Base-by-base conservation (phyloP, 2,888 invertebrate genomes). In the Diaphora mendica region DNA sequence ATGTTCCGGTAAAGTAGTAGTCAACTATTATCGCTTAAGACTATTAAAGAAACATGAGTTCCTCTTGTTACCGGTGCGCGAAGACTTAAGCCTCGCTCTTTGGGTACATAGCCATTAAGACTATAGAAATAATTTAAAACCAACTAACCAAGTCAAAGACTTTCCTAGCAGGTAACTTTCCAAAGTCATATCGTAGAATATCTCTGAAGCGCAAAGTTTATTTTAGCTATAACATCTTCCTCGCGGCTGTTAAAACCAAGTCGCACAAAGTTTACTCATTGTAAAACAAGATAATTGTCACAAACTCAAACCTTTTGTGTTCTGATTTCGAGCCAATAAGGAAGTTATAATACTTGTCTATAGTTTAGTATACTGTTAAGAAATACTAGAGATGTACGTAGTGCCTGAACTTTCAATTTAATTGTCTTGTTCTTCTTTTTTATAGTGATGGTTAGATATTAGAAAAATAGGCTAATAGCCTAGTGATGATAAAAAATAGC, bases 171-270 rank as follows among this genome's bases (percentile, higher is more conserved):
- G 62, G 26, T 70, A 68, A 70, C 26, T 70, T 70, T 62, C 26
- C 30, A 48, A 30, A 48, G 68, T 15, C 68, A 68, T 70, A 62
- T 70, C 69, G 42, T n/a, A 20, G 62, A 62, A 70, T 70, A 39
- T 70, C 59, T 62, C 30, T 30, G 59, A 70, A 65, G 42, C 8
- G n/a, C 26, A 33, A 71, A 71, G 55, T 75, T 64, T 4, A 72
- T 82, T 82, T 81, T 79, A 62, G 35, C 39, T 30, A n/a, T 68
- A 39, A 68, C n/a, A 55, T 26, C 55, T n/a, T 48, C 20, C 20
- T 33, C 9, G 51, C 42, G 42, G 35, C 62, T 42, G 51, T 48
- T 33, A 33, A 68, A 51, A 35, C 23, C n/a, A 51, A 62, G 42
- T 70, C 26, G 42, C 9, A 5, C 13, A 26, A 70, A 70, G 62